A percentile compares a stretch with the other conserved stretches of the same genome.
Evolutionary conservation across 2,888 invertebrate genomes (phyloP).

Genomic region (Mythimna impura): DNA sequence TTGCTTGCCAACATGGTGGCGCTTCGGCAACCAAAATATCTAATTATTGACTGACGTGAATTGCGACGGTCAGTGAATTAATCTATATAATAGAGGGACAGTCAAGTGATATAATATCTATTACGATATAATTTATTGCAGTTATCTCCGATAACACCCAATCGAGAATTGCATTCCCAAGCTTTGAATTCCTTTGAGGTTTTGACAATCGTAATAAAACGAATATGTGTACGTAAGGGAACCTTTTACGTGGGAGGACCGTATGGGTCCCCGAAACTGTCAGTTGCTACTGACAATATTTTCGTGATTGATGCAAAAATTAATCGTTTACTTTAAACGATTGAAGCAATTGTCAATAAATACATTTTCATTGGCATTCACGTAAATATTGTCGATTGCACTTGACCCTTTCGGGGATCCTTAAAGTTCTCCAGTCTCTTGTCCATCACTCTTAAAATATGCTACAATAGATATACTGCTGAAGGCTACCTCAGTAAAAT

Average conservation of each 20-base stretch:
- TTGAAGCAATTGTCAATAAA: too few relatives aligned
- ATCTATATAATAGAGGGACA: conserved; percentile 23
- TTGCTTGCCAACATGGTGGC: conserved; percentile 13
- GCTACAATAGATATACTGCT: neutral
- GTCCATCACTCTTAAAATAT: conserved; percentile 1
- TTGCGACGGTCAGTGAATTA: conserved; percentile 60
- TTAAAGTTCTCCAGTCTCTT: conserved; percentile 8
- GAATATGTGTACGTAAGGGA: conserved; percentile 1
- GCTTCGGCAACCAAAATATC: conserved; percentile 28
- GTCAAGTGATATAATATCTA: conserved; percentile 36
- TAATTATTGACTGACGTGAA: conserved; percentile 38
- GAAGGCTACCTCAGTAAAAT: neutral
- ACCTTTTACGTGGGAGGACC: too few relatives aligned
- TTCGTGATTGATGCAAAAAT: too few relatives aligned
- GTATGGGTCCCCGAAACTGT: too few relatives aligned
- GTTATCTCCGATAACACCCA: conserved; percentile 22
- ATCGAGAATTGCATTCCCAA: conserved; percentile 11
- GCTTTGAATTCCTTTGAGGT: conserved; percentile 12
- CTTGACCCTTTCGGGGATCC: too few relatives aligned
- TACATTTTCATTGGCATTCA: too few relatives aligned
- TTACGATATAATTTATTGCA: conserved; percentile 21
- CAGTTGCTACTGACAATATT: too few relatives aligned
- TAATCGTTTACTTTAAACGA: too few relatives aligned
- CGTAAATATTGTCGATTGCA: too few relatives aligned
- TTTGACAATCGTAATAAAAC: conserved; percentile 5